Evolutionary conservation across 2,888 invertebrate genomes (phyloP), one percentile per base, ranked within the genome.

Genomic region (Orthosia incerta): DNA sequence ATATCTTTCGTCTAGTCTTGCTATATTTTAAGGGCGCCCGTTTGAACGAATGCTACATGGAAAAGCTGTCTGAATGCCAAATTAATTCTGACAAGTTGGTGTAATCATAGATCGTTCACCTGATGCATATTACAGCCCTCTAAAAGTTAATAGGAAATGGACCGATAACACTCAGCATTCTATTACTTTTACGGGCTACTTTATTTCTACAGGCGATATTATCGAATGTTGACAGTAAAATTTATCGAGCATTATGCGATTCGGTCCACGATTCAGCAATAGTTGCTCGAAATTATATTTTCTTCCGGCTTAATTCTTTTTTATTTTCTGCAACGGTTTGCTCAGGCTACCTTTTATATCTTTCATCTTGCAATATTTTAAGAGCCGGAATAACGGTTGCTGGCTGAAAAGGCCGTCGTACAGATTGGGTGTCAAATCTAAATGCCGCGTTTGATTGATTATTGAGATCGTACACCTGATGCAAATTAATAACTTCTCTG

Each of bases 151-250:
- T 79, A 72, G 76, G 69, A 73, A 84, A 70, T 67, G 59, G 15
- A 48, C 70, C 68, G 59, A 70, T 71, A 71, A 69, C 62, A 53
- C 74, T 80, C 53, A 84, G 56, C 71, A 56, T 79, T 83, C 61
- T 64, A 83, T 87, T 86, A 80, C 80, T 74, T 76, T 85, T 74
- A 74, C 74, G 59, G 60, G 46, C 55, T 76, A 77, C 69, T 86
- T 86, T 87, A 86, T 86, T 75, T 77, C 82, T 50, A 51, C 56
- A 39, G 26, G 60, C 68, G 80, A 82, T 79, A 75, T 76, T 86
- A 87, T 87, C 79, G 71, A 87, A 82, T 80, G 82, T 82, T 84
- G 78, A 82, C 84, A 76, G 67, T 73, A 78, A 84, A 86, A 87
- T 86, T 87, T 82, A 86, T 82, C 66, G 82, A 70, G 48, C 76